Evolutionary conservation across 2,888 invertebrate genomes (phyloP).

Genomic region (Leistus spinibarbis): DNA sequence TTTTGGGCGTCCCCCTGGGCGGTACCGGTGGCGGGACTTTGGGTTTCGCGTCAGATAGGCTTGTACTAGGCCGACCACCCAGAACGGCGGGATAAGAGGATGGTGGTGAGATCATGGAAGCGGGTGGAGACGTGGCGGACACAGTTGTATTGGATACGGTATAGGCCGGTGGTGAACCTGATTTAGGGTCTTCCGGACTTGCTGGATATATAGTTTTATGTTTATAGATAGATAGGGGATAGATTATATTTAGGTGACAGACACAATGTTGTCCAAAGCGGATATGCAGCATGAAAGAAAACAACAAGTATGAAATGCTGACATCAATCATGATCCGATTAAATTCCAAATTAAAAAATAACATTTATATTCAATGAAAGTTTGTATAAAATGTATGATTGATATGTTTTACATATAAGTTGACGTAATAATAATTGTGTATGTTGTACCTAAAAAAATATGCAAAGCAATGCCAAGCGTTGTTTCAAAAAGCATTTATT

Average conservation of each 20-base stretch:
- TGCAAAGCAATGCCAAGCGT: slow-evolving; percentile 12
- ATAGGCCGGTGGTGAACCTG: slow-evolving; percentile 51
- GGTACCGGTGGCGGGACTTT: slow-evolving; percentile 89
- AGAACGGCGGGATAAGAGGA: slow-evolving; percentile 76
- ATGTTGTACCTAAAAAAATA: background rate
- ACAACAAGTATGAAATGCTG: slow-evolving; percentile 27
- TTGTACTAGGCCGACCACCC: slow-evolving; percentile 64
- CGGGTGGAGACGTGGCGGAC: slow-evolving; percentile 56
- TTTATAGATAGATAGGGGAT: slow-evolving; percentile 16
- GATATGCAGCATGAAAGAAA: slow-evolving; percentile 33
- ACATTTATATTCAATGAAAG: background rate
- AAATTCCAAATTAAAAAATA: background rate
- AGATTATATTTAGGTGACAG: slow-evolving; percentile 45
- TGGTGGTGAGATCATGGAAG: slow-evolving; percentile 59
- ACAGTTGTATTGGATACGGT: slow-evolving; percentile 50
- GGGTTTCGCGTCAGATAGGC: slow-evolving; percentile 66
- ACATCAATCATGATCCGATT: slow-evolving; percentile 1
- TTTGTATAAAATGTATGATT: background rate
- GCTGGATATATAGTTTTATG: slow-evolving; percentile 49
- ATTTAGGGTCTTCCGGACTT: slow-evolving; percentile 63
- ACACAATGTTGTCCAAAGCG: slow-evolving; percentile 46
- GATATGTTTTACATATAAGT: background rate
- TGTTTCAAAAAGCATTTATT: slow-evolving; percentile 15
- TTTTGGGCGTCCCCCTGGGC: slow-evolving; percentile 78
- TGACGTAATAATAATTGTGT: background rate